Base-by-base conservation (phyloP, 2,797 vertebrate genomes). In the Lagocephalus sceleratus region DNA sequence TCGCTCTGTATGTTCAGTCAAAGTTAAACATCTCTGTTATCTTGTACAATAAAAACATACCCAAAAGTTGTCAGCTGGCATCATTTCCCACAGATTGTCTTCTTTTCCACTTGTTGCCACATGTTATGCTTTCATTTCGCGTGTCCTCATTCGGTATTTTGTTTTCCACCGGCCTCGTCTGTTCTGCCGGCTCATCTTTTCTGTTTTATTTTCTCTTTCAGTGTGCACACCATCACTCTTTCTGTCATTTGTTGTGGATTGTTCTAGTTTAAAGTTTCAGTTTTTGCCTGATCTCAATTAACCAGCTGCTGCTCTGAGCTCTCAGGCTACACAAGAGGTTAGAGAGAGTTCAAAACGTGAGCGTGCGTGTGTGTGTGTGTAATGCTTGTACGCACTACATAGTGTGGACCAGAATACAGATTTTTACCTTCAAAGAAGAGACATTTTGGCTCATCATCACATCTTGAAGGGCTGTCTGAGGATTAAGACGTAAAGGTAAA, bases 251-350 rank as follows among this genome's bases (percentile, higher is more conserved):
- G 60, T 51, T 19, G 60, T 64, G 75, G 83, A 84, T 84, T 79
- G 83, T n/a, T 23, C 47, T 6, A 49, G 79, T 57, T 39, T 82
- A 63, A 60, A 66, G 81, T 84, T 85, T 83, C 76, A 85, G 57
- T 78, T 82, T 82, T 71, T 70, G 47, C 45, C 66, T 55, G 71
- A 68, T 72, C 75, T 71, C 68, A 58, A 80, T 43, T 60, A 57
- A 48, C 78, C 86, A 89, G 84, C 86, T 86, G 87, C 86, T 86
- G 85, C 81, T 62, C 48, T 40, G 48, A 64, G 77, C 62, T 54
- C 44, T 74, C 59, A 53, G 73, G 59, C 62, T 57, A 42, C 56
- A 45, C 25, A 39, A n/a, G 23, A 83, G 76, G 82, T 83, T 54
- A 72, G 51, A 60, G 49, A 17, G 32, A 72, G 76, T 76, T 84